Base-by-base conservation (phyloP, 92 coral and sea anemone species). In the Palythoa grandiflora region DNA sequence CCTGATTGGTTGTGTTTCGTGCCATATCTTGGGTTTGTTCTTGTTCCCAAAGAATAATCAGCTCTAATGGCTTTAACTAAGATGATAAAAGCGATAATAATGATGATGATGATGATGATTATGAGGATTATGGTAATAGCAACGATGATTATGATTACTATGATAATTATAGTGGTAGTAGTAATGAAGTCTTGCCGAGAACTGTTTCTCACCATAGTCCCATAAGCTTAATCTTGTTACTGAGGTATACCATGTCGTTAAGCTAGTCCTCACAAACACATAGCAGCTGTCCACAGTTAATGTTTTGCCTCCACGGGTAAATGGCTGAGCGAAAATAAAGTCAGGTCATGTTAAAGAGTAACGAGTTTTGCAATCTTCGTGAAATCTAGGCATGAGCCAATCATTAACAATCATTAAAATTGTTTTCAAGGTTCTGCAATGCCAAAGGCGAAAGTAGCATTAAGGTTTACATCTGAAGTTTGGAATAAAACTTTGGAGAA, bases 401-500 rank as follows among this genome's bases (percentile, higher is more conserved):
- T 1, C 14, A 9, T 15, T 53, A 1, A 59, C 14, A 13, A 11
- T 6, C 17, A 37, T 15, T 5, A 10, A 14, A 1, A 3, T 73
- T 40, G 59, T 21, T 28, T 77, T 38, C 7, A 44, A 79, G 84
- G 71, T 60, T 79, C 71, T n/a, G 53, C 52, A 16, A 60, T n/a
- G n/a, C 71, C 84, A 15, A 79, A 60, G 40, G 84, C 84, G 14
- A 79, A 79, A 12, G 54, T 79, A 15, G 38, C 52, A 16, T 39
- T 79, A 16, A 79, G 84, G 17, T 79, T 79, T 39, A n/a, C 72
- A 59, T n/a, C 54, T 60, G 84, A 79, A 60, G 72, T 60, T 12
- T 79, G 84, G 84, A 59, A 12, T 11, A 40, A 60, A 8, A 17
- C 53, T 0, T 65, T 79, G 54, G 16, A 6, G 9, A n/a, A 79